phyloP scores from a whole-genome alignment of 2,888 invertebrate species.

The Branchipolynoe longqiensis region DNA sequence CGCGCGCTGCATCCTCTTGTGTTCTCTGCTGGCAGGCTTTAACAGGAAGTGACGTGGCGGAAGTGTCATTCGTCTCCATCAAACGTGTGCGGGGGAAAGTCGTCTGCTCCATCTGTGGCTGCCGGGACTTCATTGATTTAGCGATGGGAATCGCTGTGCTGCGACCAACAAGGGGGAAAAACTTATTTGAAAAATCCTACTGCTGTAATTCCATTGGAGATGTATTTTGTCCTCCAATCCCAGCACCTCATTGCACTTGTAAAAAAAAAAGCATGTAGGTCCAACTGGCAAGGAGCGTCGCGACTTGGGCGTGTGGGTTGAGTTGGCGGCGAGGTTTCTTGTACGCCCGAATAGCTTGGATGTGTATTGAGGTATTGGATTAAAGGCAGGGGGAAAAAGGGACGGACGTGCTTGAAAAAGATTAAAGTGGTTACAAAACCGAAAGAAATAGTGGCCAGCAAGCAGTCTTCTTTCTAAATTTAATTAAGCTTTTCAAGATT shows the following conservation, averaged over 20 bases:
- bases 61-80: constrained; percentile 48
- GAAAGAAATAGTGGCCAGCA: constrained; percentile 2
- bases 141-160: constrained; percentile 25
- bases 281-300: neutral
- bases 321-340: no score
- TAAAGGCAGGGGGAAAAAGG: no score
- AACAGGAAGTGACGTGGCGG: constrained; percentile 45
- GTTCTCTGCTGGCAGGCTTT: constrained; percentile 32
- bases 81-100: constrained; percentile 33
- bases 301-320: no score
- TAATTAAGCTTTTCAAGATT: constrained; percentile 25
- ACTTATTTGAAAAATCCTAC: constrained; percentile 11
- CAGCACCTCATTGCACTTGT: constrained; percentile 1
- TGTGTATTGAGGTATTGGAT: no score
- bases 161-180: no score
- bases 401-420: neutral
- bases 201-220: constrained; percentile 1
- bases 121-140: constrained; percentile 40
- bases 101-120: constrained; percentile 5
- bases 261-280: no score
- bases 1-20: constrained; percentile 45
- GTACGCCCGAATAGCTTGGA: no score
- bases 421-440: constrained; percentile 5
- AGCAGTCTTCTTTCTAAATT: constrained; percentile 30
- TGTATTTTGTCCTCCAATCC: constrained; percentile 12